These are phyloP conservation scores for Cephus pulcher DNA, from an alignment of 2,888 invertebrate species.

Conservation along the genomic window DNA sequence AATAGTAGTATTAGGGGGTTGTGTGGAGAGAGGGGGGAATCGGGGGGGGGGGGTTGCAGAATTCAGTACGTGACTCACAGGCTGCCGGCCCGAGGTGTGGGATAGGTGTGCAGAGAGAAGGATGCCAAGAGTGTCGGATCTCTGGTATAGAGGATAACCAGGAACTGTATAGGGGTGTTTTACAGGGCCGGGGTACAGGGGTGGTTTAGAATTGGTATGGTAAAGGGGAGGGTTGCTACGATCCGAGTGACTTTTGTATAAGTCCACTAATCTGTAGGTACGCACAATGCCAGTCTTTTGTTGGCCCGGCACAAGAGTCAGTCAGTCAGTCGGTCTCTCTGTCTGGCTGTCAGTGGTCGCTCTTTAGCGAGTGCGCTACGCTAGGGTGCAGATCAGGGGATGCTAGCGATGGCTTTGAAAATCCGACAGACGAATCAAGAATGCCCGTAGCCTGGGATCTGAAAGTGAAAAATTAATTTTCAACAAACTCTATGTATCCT, in stretches of 20 bases:
- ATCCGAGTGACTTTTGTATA: slow-evolving; percentile 51
- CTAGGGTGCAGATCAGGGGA: neutral
- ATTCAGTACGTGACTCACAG: slow-evolving; percentile 45
- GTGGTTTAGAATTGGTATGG: slow-evolving; percentile 12
- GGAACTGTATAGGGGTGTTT: neutral
- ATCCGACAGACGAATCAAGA: neutral
- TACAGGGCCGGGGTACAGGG: slow-evolving; percentile 9
- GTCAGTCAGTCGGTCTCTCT: slow-evolving; percentile 37
- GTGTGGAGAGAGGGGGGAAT: slow-evolving; percentile 21
- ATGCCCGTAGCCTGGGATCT: neutral
- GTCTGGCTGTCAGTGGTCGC: slow-evolving; percentile 16
- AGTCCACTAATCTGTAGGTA: slow-evolving; percentile 63
- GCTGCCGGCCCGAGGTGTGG: slow-evolving; percentile 34
- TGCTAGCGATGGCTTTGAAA: slow-evolving; percentile 8
- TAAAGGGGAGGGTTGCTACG: slow-evolving; percentile 22
- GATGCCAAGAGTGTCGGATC: slow-evolving; percentile 13
- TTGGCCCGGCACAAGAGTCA: slow-evolving; percentile 33
- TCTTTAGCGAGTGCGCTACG: neutral
- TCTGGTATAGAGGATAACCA: neutral
- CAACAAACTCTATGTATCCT: neutral
- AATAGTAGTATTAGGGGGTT: slow-evolving; percentile 44
- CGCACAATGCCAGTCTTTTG: slow-evolving; percentile 51
- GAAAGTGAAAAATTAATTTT: neutral
- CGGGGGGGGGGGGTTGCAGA: slow-evolving; percentile 24
- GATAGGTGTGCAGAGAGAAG: slow-evolving; percentile 22